Evolutionary conservation across 2,888 invertebrate genomes (phyloP).

Genomic region (Zaprionus bogoriensis): DNA sequence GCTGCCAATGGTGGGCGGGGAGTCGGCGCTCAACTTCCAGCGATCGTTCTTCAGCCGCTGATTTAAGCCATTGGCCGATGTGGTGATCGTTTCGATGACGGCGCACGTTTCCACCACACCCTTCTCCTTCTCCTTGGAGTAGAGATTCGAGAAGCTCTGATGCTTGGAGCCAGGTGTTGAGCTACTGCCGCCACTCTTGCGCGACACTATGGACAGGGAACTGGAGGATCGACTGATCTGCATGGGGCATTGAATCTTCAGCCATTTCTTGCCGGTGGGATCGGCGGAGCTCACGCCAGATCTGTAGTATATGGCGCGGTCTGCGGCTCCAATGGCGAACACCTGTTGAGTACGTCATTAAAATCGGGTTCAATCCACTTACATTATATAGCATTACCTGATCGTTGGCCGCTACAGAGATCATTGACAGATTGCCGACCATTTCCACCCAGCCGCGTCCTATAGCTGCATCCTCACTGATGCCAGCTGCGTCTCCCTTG

Average conservation of each 20-base stretch:
- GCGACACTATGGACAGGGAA: constrained; percentile 88
- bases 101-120: constrained; percentile 82
- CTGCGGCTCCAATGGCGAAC: constrained; percentile 92
- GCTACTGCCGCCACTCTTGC: constrained; percentile 81
- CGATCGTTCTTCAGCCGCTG: constrained; percentile 80
- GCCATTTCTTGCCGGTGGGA: constrained; percentile 94
- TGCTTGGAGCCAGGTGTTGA: constrained; percentile 86
- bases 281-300: constrained; percentile 89
- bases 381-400: constrained; percentile 85
- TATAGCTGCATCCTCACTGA: constrained; percentile 89
- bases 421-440: constrained; percentile 91
- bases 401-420: constrained; percentile 94
- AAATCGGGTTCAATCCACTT: not conserved
- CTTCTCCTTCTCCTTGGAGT: constrained; percentile 81
- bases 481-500: constrained; percentile 88
- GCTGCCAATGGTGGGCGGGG: constrained; percentile 82
- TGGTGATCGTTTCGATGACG: constrained; percentile 84
- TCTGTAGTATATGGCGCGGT: constrained; percentile 91
- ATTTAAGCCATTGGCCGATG: constrained; percentile 82
- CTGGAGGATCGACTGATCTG: constrained; percentile 93
- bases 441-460: constrained; percentile 95
- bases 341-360: constrained; percentile 47
- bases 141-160: constrained; percentile 87
- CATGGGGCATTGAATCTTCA: constrained; percentile 89
- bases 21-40: constrained; percentile 79